Conservation (phyloP, 1,140 invertebrate species). For the Reticulitermes speratus region DNA sequence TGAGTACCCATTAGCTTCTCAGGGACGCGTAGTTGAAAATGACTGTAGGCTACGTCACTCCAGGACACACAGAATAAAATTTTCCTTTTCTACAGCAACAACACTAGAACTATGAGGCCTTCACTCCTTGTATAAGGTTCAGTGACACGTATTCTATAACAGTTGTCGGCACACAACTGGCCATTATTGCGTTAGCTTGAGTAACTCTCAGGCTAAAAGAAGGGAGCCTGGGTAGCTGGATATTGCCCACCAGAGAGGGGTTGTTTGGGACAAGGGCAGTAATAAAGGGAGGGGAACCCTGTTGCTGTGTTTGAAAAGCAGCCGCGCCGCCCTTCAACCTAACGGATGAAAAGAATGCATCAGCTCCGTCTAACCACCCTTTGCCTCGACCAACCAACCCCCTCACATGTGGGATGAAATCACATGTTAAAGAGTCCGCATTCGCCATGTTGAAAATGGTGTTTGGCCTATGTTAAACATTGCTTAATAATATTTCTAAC, state of each 20-base stretch:
- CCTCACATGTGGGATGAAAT: not conserved
- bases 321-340: not conserved
- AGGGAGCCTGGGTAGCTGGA: not conserved
- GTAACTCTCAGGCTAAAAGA: not conserved
- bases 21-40: too few relatives aligned
- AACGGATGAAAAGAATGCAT: not conserved
- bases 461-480: not conserved
- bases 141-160: not conserved
- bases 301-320: not conserved
- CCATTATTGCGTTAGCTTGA: slow-evolving; percentile 1
- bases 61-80: not conserved
- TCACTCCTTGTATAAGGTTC: not conserved
- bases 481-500: too few relatives aligned
- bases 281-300: not conserved
- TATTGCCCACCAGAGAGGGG: slow-evolving; percentile 6
- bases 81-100: not conserved
- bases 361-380: not conserved
- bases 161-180: not conserved
- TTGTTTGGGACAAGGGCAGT: slow-evolving; percentile 17
- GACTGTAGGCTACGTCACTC: too few relatives aligned
- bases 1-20: too few relatives aligned
- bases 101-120: not conserved
- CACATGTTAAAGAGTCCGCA: not conserved
- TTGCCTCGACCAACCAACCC: not conserved
- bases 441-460: not conserved